Evolutionary conservation across 2,888 invertebrate genomes (phyloP).

Genomic region (Cryptophagus acutangulus): DNA sequence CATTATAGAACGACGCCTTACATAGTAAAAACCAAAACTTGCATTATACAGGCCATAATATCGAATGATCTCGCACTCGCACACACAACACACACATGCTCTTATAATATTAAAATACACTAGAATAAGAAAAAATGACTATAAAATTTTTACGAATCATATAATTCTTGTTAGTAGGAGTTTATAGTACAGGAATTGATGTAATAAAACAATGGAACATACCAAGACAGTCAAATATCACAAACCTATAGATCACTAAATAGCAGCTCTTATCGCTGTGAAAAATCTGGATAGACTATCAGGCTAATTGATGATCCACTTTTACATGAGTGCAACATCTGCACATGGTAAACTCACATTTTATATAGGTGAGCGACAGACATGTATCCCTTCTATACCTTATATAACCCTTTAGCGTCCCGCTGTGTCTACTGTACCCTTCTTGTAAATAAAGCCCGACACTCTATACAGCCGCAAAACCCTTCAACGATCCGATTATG

Average conservation of each 20-base stretch:
- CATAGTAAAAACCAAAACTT: conserved; percentile 7
- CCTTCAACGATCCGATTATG: conserved; percentile 48
- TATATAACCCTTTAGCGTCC: conserved; percentile 22
- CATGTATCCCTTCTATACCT: conserved; percentile 14
- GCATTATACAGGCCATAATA: conserved; percentile 11
- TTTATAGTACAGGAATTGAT: too few relatives aligned
- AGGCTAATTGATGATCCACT: conserved; percentile 18
- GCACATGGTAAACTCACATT: conserved; percentile 33
- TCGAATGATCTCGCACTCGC: too few relatives aligned
- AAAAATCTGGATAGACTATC: conserved; percentile 7
- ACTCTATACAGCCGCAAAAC: conserved; percentile 48
- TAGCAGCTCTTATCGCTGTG: not conserved
- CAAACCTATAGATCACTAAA: not conserved
- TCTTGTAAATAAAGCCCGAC: conserved; percentile 43
- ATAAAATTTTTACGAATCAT: too few relatives aligned
- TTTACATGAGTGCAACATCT: conserved; percentile 29
- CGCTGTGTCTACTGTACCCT: conserved; percentile 21
- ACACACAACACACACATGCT: too few relatives aligned
- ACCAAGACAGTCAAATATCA: too few relatives aligned
- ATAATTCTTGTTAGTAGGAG: too few relatives aligned
- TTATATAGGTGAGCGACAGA: conserved; percentile 25
- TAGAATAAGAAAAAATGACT: too few relatives aligned
- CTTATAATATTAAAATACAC: too few relatives aligned
- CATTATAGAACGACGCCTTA: conserved; percentile 24
- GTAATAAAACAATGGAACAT: too few relatives aligned